Base-by-base conservation (phyloP, 2,888 invertebrate genomes). In the Eupeodes latifasciatus region DNA sequence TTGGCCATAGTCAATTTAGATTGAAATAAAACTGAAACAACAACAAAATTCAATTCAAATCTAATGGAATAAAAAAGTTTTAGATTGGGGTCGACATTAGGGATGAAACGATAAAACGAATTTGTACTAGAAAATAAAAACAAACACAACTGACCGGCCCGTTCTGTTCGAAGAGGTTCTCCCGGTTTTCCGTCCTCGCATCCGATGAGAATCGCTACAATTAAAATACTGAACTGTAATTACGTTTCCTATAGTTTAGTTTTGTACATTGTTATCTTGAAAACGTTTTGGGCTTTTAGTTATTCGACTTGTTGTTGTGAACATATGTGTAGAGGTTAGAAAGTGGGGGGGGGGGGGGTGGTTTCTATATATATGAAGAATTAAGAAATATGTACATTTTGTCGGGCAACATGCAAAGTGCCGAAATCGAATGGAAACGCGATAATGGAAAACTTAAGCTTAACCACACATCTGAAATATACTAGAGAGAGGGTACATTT, bases 201-300 rank as follows among this genome's bases (percentile, higher is more conserved):
- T 61, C 78, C 80, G 87, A 74, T 61, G 81, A 78, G 78, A 81
- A 74, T 51, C 64, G 74, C 61, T 77, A 12, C 27, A 74, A 59
- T 84, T 81, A 69, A 81, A 64, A 88, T 75, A 88, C 88, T 85
- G 75, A 81, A 76, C 62, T 36, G 74, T 81, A 85, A 85, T 85
- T 85, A 77, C 71, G 74, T 59, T 47, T 16, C 9, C 11, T 51
- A 36, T 14, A 40, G 40, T 40, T 44, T 71, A 55, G 53, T 40
- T 55, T 19, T 47, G 72, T 27, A 27, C 27, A 27, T 59, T 78
- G 85, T 81, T 88, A 85, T 88, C 88, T 88, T 61, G 34, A 61
- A 75, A 81, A 78, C 34, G 62, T 78, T 88, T 88, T 74, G 57
- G 76, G 55, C 72, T 88, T 83, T 77, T 27, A 27, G 27, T 27